A percentile compares a stretch with the other conserved stretches of the same genome.
Evolutionary conservation across 2,888 invertebrate species (phyloP).

Genomic region (Acleris holmiana): DNA sequence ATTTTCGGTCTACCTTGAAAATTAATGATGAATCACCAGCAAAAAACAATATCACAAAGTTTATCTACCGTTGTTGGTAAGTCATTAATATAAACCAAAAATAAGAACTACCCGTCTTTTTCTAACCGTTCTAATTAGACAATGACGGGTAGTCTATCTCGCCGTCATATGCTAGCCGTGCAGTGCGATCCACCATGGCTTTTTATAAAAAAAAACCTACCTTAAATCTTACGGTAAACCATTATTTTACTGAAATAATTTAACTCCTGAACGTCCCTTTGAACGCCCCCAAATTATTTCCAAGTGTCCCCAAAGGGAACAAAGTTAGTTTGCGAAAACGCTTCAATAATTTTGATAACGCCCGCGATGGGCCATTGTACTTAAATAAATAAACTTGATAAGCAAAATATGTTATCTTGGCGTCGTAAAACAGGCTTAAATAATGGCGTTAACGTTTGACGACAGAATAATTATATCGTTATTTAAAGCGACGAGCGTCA

Average conservation of each 20-base stretch:
- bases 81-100: no score
- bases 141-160: no score
- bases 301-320: slow-evolving; percentile 12
- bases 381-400: slow-evolving; percentile 28
- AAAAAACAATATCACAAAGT: no score
- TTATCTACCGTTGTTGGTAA: no score
- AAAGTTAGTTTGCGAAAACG: slow-evolving; percentile 12
- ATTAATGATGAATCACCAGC: no score
- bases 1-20: no score
- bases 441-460: slow-evolving; percentile 11
- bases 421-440: slow-evolving; percentile 17
- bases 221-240: no score
- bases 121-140: no score
- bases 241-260: background rate
- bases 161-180: no score
- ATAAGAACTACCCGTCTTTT: no score
- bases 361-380: slow-evolving; percentile 23
- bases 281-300: slow-evolving; percentile 17
- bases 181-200: no score
- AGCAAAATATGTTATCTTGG: slow-evolving; percentile 21
- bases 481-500: background rate
- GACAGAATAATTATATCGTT: slow-evolving; percentile 7
- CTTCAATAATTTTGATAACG: slow-evolving; percentile 28
- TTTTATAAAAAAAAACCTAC: no score
- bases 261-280: slow-evolving; percentile 8